A percentile compares a stretch with the other conserved stretches of the same genome.
These are phyloP conservation scores for Paramormyrops hopkinsi DNA, from an alignment of 2,797 vertebrate species.

Conservation along the genomic window DNA sequence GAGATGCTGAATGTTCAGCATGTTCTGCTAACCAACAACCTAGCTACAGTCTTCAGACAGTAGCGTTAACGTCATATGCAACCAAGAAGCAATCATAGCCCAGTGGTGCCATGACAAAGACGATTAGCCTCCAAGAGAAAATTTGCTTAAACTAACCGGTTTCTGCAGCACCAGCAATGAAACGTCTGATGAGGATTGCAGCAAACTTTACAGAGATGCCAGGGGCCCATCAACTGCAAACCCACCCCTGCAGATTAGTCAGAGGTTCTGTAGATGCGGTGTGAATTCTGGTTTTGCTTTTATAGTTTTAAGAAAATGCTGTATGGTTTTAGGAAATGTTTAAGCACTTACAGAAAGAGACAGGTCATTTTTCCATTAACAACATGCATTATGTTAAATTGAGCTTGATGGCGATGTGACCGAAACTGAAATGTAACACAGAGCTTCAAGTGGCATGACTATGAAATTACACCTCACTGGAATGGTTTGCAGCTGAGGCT, in stretches of 20 bases:
- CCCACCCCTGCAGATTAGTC: background rate
- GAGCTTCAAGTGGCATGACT: background rate
- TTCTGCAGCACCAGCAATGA: background rate
- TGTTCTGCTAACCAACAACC: background rate
- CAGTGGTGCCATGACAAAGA: background rate
- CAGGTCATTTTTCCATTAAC: background rate
- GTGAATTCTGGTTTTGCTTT: constrained; percentile 56
- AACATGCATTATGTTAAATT: background rate
- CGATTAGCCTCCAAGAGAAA: background rate
- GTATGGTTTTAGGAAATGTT: background rate
- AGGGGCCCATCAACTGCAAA: background rate
- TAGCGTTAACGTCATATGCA: background rate
- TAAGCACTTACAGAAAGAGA: background rate
- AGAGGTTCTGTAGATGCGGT: background rate
- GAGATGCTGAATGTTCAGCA: background rate
- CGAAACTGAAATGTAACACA: background rate
- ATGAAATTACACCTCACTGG: background rate
- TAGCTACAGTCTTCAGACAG: background rate
- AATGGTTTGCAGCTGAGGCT: background rate
- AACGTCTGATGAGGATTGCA: background rate
- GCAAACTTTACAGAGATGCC: background rate
- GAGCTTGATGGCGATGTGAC: background rate
- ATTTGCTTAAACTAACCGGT: background rate
- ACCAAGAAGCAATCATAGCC: background rate
- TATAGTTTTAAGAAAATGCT: constrained; percentile 40